Conservation (phyloP, 2,888 invertebrate genomes). For the Cheilosia vernalis region DNA sequence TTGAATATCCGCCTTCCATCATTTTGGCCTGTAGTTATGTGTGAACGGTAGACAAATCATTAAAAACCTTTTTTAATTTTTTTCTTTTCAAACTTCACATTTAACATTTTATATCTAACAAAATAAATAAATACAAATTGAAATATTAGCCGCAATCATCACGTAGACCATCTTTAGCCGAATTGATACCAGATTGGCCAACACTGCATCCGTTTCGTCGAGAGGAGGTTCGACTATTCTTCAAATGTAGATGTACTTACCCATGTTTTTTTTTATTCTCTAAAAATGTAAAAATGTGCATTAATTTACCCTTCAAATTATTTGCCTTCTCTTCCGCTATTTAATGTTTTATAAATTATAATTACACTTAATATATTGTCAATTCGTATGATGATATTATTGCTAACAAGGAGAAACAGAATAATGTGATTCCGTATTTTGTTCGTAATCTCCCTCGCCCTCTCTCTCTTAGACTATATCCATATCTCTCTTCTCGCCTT, state of each 20-base stretch:
- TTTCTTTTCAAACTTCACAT: conserved; percentile 40
- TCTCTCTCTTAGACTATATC: no score
- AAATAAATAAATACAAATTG: conserved; percentile 49
- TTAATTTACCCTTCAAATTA: conserved; percentile 19
- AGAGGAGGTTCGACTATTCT: conserved; percentile 89
- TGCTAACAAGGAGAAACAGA: conserved; percentile 8
- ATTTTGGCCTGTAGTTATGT: conserved; percentile 17
- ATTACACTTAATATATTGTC: conserved; percentile 21
- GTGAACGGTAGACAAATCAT: conserved; percentile 10
- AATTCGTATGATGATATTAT: background rate
- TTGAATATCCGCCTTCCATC: conserved; percentile 6
- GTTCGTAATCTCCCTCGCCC: background rate
- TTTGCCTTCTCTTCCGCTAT: conserved; percentile 42
- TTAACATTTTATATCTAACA: conserved; percentile 44
- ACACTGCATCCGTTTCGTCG: conserved; percentile 85
- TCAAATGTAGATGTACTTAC: conserved; percentile 76
- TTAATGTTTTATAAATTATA: background rate
- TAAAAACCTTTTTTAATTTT: conserved; percentile 41
- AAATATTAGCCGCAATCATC: conserved; percentile 83
- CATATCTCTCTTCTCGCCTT: background rate
- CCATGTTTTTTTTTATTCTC: conserved; percentile 40
- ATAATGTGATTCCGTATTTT: background rate
- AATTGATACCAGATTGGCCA: conserved; percentile 98
- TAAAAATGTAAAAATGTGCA: conserved; percentile 29
- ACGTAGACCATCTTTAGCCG: conserved; percentile 95